Evolutionary conservation across 2,888 invertebrate species (phyloP), one percentile per base, ranked within the genome.

Genomic region (Monoplex corrugatus): DNA sequence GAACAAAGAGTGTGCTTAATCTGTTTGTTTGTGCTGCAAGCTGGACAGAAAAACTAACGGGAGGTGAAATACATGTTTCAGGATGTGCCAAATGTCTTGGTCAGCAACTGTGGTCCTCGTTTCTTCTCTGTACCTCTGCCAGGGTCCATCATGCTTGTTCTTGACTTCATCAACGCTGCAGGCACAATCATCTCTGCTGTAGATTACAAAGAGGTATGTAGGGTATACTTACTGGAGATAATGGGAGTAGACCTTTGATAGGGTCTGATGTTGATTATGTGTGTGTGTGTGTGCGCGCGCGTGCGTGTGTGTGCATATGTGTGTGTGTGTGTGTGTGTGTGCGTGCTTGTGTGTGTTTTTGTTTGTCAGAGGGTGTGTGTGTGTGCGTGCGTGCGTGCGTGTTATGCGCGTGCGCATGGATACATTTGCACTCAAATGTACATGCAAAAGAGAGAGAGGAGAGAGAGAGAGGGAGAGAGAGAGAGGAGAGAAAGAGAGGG

Each of bases 161-260:
- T 98, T 88, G 99, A 99, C 96, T 98, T 99, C 93, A 98, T 99
- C 63, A 98, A 98, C 94, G 98, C 98, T 16, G 98, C 98, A 92
- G 98, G 98, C 80, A 97, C 98, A 38, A 97, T 99, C 91, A 97
- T 99, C 90, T 98, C 98, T 93, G 98, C 98, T 32, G 97, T 97
- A 28, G 98, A 98, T 89, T 90, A 94, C 87, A 96, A 95, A 94
- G 96, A 96, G 94, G 97, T 97, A 93, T 93, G 94, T 57, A 80
- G 13, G 57, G 57, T 28, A 57, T 57, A 16, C 2, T 23, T 28
- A 43, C 19, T 75, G 10, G 38, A 8, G 38, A 8, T 32, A 68
- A 68, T n/a, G 8, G 10, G n/a, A 3, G n/a, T 2, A 75, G n/a
- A n/a, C 28, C 28, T 8, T 28, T 68, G 68, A 28, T 68, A n/a